Evolutionary conservation across 1,140 invertebrate genomes (phyloP).

Genomic region (Bombus vancouverensis): DNA sequence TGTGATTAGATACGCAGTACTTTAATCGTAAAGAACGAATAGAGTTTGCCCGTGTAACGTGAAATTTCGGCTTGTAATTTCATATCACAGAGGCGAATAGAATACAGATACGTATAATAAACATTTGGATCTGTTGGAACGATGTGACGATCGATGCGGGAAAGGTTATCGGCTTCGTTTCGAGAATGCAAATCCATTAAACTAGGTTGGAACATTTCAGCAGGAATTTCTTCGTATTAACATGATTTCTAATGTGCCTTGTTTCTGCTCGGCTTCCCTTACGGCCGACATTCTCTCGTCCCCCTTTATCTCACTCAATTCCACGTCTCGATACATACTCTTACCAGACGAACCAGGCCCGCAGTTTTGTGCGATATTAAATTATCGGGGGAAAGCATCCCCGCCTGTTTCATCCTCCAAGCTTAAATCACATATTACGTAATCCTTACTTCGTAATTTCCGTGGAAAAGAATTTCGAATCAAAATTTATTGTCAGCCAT

Average conservation of each 20-base stretch:
- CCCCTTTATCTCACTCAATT: slow-evolving; percentile 54
- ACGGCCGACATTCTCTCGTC: slow-evolving; percentile 48
- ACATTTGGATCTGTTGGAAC: not conserved
- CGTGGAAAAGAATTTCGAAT: slow-evolving; percentile 44
- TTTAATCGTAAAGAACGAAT: not conserved
- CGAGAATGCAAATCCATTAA: slow-evolving; percentile 12
- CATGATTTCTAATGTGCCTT: slow-evolving; percentile 67
- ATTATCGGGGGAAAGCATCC: slow-evolving; percentile 73
- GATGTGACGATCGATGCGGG: too few relatives aligned
- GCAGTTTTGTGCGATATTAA: slow-evolving; percentile 76
- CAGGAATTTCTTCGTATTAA: slow-evolving; percentile 72
- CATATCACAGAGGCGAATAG: not conserved
- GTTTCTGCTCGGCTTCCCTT: slow-evolving; percentile 58
- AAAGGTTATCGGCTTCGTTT: slow-evolving; percentile 1
- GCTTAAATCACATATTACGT: slow-evolving; percentile 75
- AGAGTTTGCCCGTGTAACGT: not conserved
- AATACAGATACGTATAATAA: not conserved
- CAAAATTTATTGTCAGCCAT: not conserved
- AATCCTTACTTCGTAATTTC: slow-evolving; percentile 62
- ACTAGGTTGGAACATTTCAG: slow-evolving; percentile 35
- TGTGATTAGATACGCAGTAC: accelerated
- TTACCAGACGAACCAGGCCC: slow-evolving; percentile 67
- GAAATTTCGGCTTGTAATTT: not conserved
- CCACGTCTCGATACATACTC: slow-evolving; percentile 68
- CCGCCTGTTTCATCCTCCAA: slow-evolving; percentile 60